Base-by-base conservation (phyloP, 2,888 invertebrate genomes). In the Ophion costatus region DNA sequence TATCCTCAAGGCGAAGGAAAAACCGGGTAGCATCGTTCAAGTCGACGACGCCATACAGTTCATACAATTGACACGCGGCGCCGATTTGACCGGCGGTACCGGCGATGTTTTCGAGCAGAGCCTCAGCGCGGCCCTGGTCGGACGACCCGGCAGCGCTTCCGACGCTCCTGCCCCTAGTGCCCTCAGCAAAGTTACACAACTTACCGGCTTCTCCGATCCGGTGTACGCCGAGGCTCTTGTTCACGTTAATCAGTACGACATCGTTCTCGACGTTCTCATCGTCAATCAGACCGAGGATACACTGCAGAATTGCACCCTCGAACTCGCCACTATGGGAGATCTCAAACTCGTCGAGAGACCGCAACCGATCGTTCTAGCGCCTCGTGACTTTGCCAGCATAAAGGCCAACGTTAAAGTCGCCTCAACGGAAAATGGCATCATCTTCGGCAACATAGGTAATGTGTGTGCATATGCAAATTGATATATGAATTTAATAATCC, bases 221-320 rank as follows among this genome's bases (percentile, higher is more conserved):
- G 99, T 99, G 84, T 99, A 99, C 94, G 98, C 99, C 0, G 99
- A 99, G 95, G 99, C 99, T n/a, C 98, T 99, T 92, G 99, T 99
- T 1, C 97, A 99, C 94, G 99, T 99, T 89, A 99, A 99, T 94
- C 99, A 99, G 93, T 99, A 99, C 94, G 99, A 99, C 94, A 99
- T 99, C 90, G 99, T 99, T 66, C 95, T 99, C 64, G 99, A 99
- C 94, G 99, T 99, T 61, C 95, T 99, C 38, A 97, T 99, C 88
- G 99, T 99, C 42, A 99, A 99, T 94, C 99, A 99, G 95, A 99
- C 99, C 94, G 96, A 96, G 89, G 99, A 99, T 93, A 99, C 99
- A 0, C 95, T 99, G 85, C 99, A 99, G 95, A 99, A 99, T 94
- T 98, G 99, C 92, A 98, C 98, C 0, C 95, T 99, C 89, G 99